A percentile compares a stretch with the other conserved stretches of the same genome.
These are phyloP conservation scores for Uropsilus gracilis DNA, from an alignment of 2,113 vertebrate genomes.

Conservation along the genomic window DNA sequence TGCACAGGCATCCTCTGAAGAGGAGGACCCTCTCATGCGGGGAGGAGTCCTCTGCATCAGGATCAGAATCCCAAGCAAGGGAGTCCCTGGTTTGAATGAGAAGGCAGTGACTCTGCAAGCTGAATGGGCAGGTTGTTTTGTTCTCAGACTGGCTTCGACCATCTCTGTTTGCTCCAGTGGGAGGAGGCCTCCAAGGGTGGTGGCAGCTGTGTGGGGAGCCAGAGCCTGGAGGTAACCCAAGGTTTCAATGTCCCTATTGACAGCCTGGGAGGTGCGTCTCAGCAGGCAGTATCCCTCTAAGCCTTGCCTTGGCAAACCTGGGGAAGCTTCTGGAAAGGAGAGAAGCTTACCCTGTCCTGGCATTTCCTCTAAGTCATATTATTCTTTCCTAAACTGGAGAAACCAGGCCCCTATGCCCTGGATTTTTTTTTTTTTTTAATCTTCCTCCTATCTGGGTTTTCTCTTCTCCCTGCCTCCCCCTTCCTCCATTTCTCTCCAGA, in stretches of 20 bases:
- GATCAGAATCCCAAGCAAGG: constrained; percentile 3
- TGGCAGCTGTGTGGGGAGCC: neutral
- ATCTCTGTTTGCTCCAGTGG: neutral
- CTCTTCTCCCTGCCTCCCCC: neutral
- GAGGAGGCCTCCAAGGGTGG: neutral
- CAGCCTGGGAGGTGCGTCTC: neutral
- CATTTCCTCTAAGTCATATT: neutral
- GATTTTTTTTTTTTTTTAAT: neutral
- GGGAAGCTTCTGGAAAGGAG: constrained; percentile 48
- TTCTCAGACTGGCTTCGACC: neutral
- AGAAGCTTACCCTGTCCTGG: constrained; percentile 10
- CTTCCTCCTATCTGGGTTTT: neutral
- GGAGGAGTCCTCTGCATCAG: neutral
- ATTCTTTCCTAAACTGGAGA: neutral
- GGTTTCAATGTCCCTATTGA: constrained; percentile 45
- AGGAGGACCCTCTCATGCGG: neutral
- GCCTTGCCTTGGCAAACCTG: neutral
- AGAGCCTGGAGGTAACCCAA: constrained; percentile 48
- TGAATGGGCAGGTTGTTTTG: neutral
- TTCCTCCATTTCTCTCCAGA: neutral
- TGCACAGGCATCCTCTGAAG: neutral
- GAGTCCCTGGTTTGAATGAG: neutral
- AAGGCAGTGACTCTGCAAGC: neutral
- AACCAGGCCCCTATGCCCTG: neutral
- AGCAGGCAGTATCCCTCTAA: constrained; percentile 1